Evolutionary conservation across 2,797 vertebrate species (phyloP).

Genomic region (Notoglanidium macrostoma): DNA sequence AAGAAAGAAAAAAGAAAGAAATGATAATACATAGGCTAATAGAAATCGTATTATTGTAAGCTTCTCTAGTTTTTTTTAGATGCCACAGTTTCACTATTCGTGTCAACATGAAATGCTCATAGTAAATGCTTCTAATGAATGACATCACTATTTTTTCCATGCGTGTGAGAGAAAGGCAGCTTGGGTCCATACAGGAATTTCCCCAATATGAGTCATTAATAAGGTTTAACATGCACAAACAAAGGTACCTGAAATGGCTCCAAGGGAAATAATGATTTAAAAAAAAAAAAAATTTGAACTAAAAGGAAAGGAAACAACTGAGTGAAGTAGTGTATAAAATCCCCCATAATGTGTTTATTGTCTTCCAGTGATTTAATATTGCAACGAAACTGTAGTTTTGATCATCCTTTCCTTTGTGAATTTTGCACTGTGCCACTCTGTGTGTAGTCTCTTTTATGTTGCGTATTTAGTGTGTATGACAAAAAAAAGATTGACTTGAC

Average conservation of each 20-base stretch:
- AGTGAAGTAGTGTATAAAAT: background rate
- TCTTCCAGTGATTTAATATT: background rate
- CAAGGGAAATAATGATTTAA: conserved; percentile 35
- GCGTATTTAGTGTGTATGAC: background rate
- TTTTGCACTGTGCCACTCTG: background rate
- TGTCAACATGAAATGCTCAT: background rate
- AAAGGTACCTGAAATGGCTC: conserved; percentile 36
- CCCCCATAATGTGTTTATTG: background rate
- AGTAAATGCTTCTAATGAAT: background rate
- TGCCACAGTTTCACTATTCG: no score
- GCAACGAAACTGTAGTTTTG: background rate
- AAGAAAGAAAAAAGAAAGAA: background rate
- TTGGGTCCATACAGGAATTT: conserved; percentile 42
- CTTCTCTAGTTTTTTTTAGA: background rate
- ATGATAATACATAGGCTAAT: background rate
- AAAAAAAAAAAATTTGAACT: conserved; percentile 16
- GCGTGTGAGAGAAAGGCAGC: conserved; percentile 2
- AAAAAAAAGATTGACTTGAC: background rate
- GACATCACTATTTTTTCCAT: conserved; percentile 30
- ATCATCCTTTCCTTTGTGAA: background rate
- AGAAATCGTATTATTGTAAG: background rate
- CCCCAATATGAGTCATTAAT: conserved; percentile 57
- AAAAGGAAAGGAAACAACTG: conserved; percentile 29
- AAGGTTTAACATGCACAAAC: conserved; percentile 37
- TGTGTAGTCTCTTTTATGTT: background rate